Base-by-base conservation (phyloP, 2,113 vertebrate genomes). In the Nansenia antarctica region DNA sequence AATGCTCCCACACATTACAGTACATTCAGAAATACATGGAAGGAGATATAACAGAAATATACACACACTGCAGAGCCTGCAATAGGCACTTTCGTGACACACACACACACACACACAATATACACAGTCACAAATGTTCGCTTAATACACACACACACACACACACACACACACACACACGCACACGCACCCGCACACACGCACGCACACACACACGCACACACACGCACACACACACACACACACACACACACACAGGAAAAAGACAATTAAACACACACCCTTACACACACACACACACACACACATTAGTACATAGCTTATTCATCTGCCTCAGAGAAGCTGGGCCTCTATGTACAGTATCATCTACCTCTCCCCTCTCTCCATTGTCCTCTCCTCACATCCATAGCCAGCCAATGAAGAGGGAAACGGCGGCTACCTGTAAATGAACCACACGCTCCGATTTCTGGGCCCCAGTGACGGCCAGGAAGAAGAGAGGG, bases 391-490 rank as follows among this genome's bases (percentile, higher is more conserved):
- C 85, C 87, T 88, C 86, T 90, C 88, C 87, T 90, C 88, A 90
- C 90, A 91, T 92, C 90, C 90, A 90, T 86, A 87, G 85, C 89
- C 87, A 90, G 87, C 87, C 86, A 90, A 91, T 89, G 89, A 90
- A 91, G 85, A 89, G 89, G 87, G 81, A 91, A 89, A 89, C 87
- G 90, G 90, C 86, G 83, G 84, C 90, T 96, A 96, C 95, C 95
- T 96, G 95, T 96, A 96, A 92, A 96, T 94, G 92, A 95, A 96
- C 95, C 95, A 96, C 92, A 96, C 94, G 91, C 95, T 96, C 91
- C 94, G 93, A 92, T 94, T 94, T 92, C 93, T 92, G 88, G 94
- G 94, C 89, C 94, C 94, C 92, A 95, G 88, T 88, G 94, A 95
- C 82, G 95, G 95, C 95, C 95, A 95, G 91, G 88, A 90, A 92